A percentile compares a stretch with the other conserved stretches of the same genome.
Conservation (phyloP, 2,113 vertebrate genomes). For the Hystrix brachyura region DNA sequence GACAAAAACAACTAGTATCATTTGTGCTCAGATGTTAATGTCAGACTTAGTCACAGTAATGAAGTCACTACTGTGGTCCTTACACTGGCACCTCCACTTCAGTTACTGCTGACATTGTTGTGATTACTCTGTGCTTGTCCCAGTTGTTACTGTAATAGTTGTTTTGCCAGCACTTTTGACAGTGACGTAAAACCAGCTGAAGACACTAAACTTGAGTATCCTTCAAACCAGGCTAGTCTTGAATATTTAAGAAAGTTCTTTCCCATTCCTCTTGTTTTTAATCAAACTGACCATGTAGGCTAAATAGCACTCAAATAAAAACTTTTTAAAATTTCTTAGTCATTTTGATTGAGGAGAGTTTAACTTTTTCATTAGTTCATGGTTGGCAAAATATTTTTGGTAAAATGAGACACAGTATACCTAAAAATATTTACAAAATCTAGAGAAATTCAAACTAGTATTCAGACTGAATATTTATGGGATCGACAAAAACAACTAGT, state of each 20-base stretch:
- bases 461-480: not conserved
- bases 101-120: not conserved
- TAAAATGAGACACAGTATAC: not conserved
- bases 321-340: conserved; percentile 13
- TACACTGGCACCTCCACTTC: not conserved
- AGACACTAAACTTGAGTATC: not conserved
- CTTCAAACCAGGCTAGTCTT: conserved; percentile 18
- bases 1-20: not conserved
- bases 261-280: conserved; percentile 14
- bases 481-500: not conserved
- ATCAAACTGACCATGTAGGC: not conserved
- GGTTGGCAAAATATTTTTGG: not conserved
- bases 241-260: not conserved
- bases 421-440: conserved; percentile 21
- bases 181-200: conserved; percentile 27
- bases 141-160: not conserved
- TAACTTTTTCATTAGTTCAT: not conserved
- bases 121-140: not conserved
- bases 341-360: conserved; percentile 33
- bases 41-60: no score
- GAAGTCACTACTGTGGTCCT: not conserved
- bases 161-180: not conserved
- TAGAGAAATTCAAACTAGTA: not conserved
- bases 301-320: conserved; percentile 9
- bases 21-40: not conserved